Evolutionary conservation across 2,797 vertebrate genomes (phyloP), one percentile per base, ranked within the genome.

Genomic region (Acanthurus lineatus): DNA sequence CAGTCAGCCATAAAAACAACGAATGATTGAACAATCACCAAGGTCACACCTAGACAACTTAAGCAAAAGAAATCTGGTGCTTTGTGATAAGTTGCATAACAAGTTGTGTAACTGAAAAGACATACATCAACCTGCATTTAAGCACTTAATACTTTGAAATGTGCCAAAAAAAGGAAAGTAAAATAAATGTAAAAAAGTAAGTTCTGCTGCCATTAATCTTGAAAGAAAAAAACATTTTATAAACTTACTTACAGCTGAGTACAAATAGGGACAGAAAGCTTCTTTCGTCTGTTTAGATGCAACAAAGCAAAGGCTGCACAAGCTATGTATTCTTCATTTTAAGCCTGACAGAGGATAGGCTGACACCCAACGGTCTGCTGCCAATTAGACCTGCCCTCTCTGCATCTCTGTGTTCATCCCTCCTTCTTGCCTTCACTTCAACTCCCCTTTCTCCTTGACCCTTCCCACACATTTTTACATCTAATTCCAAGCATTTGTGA

Each of bases 231-330:
- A 1, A 28, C 19, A 3, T n/a, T 47, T 19, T 44, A 10, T 1
- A 38, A 48, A 81, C 70, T 78, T 87, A 91, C 92, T 74, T 63
- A 22, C 53, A 83, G 60, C 22, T 64, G 57, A 69, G 17, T 57
- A 69, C 5, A 54, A n/a, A 12, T 61, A 16, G 49, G 47, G 11
- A 32, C 20, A 19, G 49, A 44, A n/a, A 9, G n/a, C 17, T 51
- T 73, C 47, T 51, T 58, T 77, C 56, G 53, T 66, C 78, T 22
- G 68, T 22, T 67, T 61, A 76, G 59, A 76, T 51, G 61, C 35
- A 19, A 20, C 69, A 15, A 38, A 61, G 6, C 22, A 67, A 76
- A 54, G 20, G 16, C 53, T 2, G 20, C 76, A 56, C 53, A 10
- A 64, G 42, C 81, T 19, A 6, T 40, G 51, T 28, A 52, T 17